Conservation (phyloP, 2,113 vertebrate species). For the Penelope pileata region DNA sequence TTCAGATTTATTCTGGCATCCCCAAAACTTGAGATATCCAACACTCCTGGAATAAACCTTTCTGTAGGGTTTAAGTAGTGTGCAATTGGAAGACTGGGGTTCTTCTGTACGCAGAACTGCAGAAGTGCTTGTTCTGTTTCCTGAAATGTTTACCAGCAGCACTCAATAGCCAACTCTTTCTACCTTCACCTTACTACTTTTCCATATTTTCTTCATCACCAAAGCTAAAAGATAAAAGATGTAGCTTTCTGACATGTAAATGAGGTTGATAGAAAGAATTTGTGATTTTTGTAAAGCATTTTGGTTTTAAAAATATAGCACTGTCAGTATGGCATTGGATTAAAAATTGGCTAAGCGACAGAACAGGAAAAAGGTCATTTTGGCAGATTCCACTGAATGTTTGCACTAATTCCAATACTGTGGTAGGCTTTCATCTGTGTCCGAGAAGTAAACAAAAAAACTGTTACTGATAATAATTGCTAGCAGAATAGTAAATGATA, state of each 20-base stretch:
- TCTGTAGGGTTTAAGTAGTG: background rate
- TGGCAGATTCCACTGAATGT: background rate
- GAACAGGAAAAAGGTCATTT: background rate
- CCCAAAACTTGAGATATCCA: background rate
- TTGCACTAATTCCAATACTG: background rate
- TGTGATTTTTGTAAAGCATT: background rate
- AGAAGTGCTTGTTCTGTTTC: background rate
- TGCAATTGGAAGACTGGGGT: background rate
- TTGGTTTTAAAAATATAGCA: background rate
- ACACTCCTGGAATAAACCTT: background rate
- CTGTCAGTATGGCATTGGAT: background rate
- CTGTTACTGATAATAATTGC: constrained; percentile 21
- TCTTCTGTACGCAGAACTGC: background rate
- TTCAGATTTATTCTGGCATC: background rate
- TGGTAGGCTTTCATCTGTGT: background rate
- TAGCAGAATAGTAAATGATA: background rate
- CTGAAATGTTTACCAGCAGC: background rate
- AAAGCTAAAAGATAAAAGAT: background rate
- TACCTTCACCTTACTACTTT: background rate
- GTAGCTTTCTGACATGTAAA: accelerated
- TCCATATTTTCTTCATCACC: background rate
- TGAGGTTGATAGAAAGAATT: background rate
- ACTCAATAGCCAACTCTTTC: background rate
- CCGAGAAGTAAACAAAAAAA: background rate
- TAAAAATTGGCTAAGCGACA: background rate